phyloP scores from a whole-genome alignment of 2,113 vertebrate species.

The Pseudorhombus dupliciocellatus region DNA sequence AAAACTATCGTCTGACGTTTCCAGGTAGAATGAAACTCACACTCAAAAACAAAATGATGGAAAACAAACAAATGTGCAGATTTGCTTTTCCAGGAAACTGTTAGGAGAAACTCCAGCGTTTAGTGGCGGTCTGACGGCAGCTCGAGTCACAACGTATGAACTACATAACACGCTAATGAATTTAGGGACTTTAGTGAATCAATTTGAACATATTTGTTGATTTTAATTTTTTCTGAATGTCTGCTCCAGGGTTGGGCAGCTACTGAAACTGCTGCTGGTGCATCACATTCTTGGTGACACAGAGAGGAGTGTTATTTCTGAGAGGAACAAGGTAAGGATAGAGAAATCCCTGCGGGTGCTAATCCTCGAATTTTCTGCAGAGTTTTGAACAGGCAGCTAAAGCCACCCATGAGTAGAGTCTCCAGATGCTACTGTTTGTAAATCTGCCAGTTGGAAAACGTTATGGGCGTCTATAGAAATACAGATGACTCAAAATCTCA shows the following conservation, averaged over 20 bases:
- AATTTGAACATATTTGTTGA: no score
- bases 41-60: no score
- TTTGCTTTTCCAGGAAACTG: no score
- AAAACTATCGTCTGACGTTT: not conserved
- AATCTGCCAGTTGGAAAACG: conserved; percentile 55
- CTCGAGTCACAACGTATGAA: no score
- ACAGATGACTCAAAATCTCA: conserved; percentile 41
- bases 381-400: conserved; percentile 35
- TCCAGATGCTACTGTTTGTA: conserved; percentile 58
- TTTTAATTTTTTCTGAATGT: no score
- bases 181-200: no score
- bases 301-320: conserved; percentile 1
- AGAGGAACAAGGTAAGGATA: conserved; percentile 20
- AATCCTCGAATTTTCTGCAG: conserved; percentile 39
- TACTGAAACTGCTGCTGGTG: not conserved
- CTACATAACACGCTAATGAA: no score
- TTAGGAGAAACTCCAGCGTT: no score
- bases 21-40: no score
- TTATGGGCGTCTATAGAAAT: conserved; percentile 19
- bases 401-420: conserved; percentile 31
- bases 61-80: no score
- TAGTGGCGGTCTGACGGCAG: no score
- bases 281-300: not conserved
- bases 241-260: no score
- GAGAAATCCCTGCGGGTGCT: conserved; percentile 30